Conservation (phyloP, 1,140 invertebrate species). For the Trichonephila inaurata region DNA sequence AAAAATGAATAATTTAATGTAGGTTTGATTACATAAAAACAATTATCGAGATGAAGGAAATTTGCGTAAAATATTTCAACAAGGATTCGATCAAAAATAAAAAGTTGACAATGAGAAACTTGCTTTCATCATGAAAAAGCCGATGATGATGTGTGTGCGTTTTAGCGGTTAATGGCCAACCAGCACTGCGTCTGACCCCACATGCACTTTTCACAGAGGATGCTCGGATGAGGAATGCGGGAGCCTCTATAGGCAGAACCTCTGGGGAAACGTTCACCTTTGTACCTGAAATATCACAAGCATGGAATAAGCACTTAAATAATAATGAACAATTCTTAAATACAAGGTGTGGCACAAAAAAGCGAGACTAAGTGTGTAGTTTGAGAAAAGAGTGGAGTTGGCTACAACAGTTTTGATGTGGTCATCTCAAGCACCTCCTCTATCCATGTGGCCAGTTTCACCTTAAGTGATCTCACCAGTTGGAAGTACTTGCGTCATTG, state of each 20-base stretch:
- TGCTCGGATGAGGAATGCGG: background rate
- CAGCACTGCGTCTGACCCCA: conserved; percentile 35
- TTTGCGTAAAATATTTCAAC: no score
- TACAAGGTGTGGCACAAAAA: no score
- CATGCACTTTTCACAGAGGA: conserved; percentile 39
- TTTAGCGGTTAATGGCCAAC: background rate
- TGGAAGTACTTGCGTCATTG: no score
- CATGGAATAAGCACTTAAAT: no score
- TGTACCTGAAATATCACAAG: conserved; percentile 36
- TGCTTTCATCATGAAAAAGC: background rate
- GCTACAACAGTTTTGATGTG: no score
- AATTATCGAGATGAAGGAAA: background rate
- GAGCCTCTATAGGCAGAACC: background rate
- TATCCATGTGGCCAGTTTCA: no score
- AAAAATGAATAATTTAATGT: background rate
- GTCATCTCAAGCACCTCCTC: no score
- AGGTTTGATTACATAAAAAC: background rate
- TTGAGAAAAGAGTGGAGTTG: no score
- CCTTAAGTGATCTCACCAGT: no score
- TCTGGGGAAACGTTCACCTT: background rate
- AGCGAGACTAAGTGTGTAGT: no score
- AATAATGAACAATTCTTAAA: no score
- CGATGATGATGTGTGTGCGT: background rate
- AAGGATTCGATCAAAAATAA: background rate
- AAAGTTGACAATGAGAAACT: background rate